These are phyloP conservation scores for Triplophysa dalaica DNA, from an alignment of 2,113 vertebrate genomes.

Conservation along the genomic window DNA sequence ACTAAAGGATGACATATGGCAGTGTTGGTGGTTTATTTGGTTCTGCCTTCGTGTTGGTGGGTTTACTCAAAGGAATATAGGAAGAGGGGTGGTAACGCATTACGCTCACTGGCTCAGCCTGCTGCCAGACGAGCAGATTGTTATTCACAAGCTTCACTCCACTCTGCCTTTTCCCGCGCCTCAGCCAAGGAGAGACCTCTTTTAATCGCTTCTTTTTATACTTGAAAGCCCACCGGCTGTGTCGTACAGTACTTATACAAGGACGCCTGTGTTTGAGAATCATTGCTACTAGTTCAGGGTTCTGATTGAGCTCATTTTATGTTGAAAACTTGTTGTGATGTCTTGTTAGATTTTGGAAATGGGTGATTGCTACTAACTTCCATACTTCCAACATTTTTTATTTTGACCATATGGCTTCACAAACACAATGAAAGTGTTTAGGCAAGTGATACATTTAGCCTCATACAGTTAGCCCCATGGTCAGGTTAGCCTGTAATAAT, in stretches of 20 bases:
- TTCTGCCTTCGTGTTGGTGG: conserved; percentile 71
- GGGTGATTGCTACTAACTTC: conserved; percentile 41
- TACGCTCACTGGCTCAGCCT: conserved; percentile 64
- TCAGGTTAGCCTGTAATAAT: background rate
- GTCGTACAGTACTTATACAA: conserved; percentile 64
- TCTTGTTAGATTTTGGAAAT: conserved; percentile 59
- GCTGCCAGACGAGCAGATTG: conserved; percentile 72
- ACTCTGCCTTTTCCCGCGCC: conserved; percentile 73
- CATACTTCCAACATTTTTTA: conserved; percentile 6
- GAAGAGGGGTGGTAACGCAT: conserved; percentile 67
- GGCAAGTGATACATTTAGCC: conserved; percentile 43
- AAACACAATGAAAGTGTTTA: conserved; percentile 47
- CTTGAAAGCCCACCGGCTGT: conserved; percentile 70
- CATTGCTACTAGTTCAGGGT: conserved; percentile 62
- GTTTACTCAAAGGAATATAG: conserved; percentile 71
- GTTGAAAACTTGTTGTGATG: conserved; percentile 67
- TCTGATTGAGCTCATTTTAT: conserved; percentile 60
- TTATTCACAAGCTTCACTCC: conserved; percentile 68
- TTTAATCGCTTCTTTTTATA: conserved; percentile 76
- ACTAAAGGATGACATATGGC: conserved; percentile 78
- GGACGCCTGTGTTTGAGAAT: conserved; percentile 63
- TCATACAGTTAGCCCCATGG: conserved; percentile 24
- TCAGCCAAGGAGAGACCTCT: conserved; percentile 79
- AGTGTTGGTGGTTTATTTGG: conserved; percentile 76
- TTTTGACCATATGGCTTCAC: conserved; percentile 31